phyloP scores from a whole-genome alignment of 2,888 invertebrate genomes.

The Portevinia maculata region DNA sequence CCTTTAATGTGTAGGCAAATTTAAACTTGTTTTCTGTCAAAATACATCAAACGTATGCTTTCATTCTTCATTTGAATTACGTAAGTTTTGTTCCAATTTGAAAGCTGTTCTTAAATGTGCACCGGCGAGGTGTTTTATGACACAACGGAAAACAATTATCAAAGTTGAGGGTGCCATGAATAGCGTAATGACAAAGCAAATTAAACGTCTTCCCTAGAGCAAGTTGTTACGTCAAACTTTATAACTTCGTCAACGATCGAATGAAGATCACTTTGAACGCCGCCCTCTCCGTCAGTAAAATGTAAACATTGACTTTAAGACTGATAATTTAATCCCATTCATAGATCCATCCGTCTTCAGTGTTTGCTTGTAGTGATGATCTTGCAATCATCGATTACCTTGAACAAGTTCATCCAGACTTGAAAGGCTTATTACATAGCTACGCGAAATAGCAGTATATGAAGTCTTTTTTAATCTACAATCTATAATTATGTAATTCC shows the following conservation, averaged over 20 bases:
- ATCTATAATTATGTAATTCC: slow-evolving; percentile 81
- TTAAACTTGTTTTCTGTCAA: slow-evolving; percentile 56
- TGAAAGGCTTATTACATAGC: slow-evolving; percentile 28
- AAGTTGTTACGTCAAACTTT: neutral
- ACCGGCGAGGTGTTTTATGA: slow-evolving; percentile 39
- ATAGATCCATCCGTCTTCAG: slow-evolving; percentile 67
- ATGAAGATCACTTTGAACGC: slow-evolving; percentile 45
- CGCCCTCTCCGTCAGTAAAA: slow-evolving; percentile 43
- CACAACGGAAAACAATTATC: neutral
- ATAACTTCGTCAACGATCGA: slow-evolving; percentile 37
- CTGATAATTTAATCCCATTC: slow-evolving; percentile 65
- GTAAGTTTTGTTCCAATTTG: neutral
- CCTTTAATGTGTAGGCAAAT: slow-evolving; percentile 33
- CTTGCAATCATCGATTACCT: slow-evolving; percentile 55
- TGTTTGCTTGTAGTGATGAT: slow-evolving; percentile 69
- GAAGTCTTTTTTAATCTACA: slow-evolving; percentile 46
- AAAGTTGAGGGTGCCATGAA: neutral
- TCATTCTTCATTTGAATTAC: too few species aligned
- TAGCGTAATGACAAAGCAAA: slow-evolving; percentile 17
- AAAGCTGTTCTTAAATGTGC: slow-evolving; percentile 23
- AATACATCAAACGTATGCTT: neutral
- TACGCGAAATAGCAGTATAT: slow-evolving; percentile 37
- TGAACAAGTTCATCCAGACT: slow-evolving; percentile 44
- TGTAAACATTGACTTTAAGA: slow-evolving; percentile 63
- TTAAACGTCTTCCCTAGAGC: slow-evolving; percentile 2